A percentile compares a stretch with the other conserved stretches of the same genome.
Evolutionary conservation across 2,888 invertebrate genomes (phyloP).

Genomic region (Mycalesis mineus): DNA sequence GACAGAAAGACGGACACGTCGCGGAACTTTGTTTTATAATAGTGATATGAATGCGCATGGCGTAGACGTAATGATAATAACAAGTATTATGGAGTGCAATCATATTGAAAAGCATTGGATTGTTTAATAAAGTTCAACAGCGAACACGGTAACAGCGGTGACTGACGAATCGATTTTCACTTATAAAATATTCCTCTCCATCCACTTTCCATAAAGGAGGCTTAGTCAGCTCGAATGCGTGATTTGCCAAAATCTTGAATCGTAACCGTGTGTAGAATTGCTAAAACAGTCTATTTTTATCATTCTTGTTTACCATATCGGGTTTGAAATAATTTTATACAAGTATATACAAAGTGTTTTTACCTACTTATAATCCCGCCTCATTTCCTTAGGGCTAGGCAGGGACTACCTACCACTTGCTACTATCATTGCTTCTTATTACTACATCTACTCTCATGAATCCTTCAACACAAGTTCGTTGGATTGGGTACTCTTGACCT

Average conservation of each 20-base stretch:
- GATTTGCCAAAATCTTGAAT: slow-evolving; percentile 20
- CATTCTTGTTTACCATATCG: no score
- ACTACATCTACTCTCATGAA: no score
- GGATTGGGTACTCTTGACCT: no score
- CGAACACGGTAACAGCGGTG: slow-evolving; percentile 21
- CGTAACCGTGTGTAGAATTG: slow-evolving; percentile 3
- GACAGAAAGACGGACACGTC: no score
- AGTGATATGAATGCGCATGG: not conserved
- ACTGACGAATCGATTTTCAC: slow-evolving; percentile 48
- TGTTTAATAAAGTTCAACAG: slow-evolving; percentile 35
- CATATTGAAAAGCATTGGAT: slow-evolving; percentile 10
- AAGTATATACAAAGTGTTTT: no score
- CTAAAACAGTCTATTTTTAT: not conserved
- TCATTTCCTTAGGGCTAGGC: no score
- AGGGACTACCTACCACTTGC: no score
- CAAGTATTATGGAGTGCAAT: not conserved
- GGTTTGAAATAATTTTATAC: no score
- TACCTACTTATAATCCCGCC: no score
- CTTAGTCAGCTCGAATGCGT: slow-evolving; percentile 26
- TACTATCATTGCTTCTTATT: no score
- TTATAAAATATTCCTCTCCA: slow-evolving; percentile 30
- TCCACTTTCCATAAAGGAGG: slow-evolving; percentile 32
- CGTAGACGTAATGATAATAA: not conserved
- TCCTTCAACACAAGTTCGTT: no score
- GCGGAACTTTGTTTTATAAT: no score